A percentile compares a stretch with the other conserved stretches of the same genome.
These are phyloP conservation scores for Gavia stellata DNA, from an alignment of 2,113 vertebrate genomes.

Conservation along the genomic window DNA sequence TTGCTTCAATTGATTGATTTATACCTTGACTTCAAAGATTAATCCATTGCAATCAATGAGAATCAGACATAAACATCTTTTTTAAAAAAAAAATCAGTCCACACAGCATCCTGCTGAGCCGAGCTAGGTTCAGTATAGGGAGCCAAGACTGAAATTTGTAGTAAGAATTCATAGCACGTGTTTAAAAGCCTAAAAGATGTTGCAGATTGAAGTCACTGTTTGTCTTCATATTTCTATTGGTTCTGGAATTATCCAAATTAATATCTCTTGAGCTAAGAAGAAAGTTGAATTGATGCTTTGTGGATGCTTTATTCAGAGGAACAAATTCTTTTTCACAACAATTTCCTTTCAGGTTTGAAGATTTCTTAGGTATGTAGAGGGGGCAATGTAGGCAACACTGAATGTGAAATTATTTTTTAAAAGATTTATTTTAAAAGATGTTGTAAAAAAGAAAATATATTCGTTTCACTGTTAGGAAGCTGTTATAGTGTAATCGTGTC, in stretches of 20 bases:
- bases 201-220: background rate
- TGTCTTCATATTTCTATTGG: background rate
- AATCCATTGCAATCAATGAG: background rate
- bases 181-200: background rate
- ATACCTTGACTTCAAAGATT: background rate
- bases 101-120: background rate
- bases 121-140: background rate
- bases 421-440: too few species aligned
- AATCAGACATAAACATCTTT: background rate
- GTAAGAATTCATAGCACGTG: background rate
- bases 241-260: background rate
- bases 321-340: background rate
- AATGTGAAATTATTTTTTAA: background rate
- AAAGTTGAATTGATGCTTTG: background rate
- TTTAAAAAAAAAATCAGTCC: background rate
- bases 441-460: background rate
- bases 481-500: background rate
- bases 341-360: background rate
- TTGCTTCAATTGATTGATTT: background rate
- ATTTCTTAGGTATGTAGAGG: background rate
- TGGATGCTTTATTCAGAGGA: background rate
- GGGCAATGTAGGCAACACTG: background rate
- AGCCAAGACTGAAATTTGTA: background rate
- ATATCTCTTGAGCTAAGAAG: background rate
- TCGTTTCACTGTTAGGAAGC: background rate